These are phyloP conservation scores for Machimus rusticus DNA, from an alignment of 2,888 invertebrate species.

Conservation along the genomic window DNA sequence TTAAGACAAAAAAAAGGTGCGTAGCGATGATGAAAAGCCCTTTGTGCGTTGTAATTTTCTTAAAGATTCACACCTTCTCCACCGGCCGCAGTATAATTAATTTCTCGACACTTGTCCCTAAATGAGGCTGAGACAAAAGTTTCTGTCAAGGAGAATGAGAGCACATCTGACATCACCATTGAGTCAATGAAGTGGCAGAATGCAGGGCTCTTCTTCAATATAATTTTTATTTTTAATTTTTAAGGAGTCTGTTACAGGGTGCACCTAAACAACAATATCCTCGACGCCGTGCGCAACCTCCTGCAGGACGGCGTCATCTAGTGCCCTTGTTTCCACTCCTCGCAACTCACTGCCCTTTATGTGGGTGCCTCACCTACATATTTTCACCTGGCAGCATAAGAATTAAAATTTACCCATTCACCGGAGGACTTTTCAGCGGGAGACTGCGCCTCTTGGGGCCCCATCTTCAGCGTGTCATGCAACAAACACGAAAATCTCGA, in stretches of 20 bases:
- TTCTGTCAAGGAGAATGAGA: constrained; percentile 22
- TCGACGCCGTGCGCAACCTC: background rate
- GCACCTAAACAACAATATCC: background rate
- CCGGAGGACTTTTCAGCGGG: background rate
- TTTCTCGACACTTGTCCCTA: constrained; percentile 14
- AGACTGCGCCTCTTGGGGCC: background rate
- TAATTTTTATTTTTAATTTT: background rate
- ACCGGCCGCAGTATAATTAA: constrained; percentile 10
- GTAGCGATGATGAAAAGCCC: background rate
- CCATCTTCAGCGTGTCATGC: background rate
- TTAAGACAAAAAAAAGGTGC: background rate
- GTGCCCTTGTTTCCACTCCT: constrained; percentile 22
- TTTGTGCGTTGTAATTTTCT: background rate
- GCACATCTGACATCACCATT: constrained; percentile 30
- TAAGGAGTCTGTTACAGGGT: background rate
- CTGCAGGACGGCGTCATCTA: constrained; percentile 16
- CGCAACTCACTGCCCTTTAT: background rate
- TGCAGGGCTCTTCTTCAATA: constrained; percentile 34
- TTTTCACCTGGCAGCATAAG: background rate
- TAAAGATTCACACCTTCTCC: background rate
- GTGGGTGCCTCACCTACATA: constrained; percentile 23
- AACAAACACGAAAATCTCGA: constrained; percentile 14
- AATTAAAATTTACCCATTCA: constrained; percentile 24
- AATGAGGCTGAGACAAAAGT: constrained; percentile 26
- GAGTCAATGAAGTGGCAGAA: constrained; percentile 21